Conservation (phyloP, 2,888 invertebrate species). For the Amblyteles armatorius region DNA sequence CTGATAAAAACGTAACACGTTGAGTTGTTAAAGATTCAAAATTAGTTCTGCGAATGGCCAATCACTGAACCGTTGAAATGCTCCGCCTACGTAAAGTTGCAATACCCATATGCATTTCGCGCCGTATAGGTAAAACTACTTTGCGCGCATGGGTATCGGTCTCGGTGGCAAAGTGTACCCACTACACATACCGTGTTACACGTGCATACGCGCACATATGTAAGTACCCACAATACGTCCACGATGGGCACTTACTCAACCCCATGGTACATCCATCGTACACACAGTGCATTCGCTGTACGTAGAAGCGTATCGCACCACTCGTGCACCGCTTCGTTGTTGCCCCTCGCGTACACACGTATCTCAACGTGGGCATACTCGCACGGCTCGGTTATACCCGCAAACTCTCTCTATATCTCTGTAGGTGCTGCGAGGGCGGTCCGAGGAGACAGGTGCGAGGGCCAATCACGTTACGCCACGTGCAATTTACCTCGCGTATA, state of each 20-base stretch:
- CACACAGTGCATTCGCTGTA: neutral
- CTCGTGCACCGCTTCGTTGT: conserved; percentile 46
- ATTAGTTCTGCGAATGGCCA: neutral
- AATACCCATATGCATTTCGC: neutral
- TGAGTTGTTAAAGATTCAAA: neutral
- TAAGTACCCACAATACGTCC: neutral
- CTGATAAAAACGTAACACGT: neutral
- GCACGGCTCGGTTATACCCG: conserved; percentile 52
- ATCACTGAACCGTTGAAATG: neutral
- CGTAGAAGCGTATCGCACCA: conserved; percentile 18
- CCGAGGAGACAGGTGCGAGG: conserved; percentile 81
- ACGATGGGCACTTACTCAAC: neutral
- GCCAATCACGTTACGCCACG: conserved; percentile 81
- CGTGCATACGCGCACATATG: neutral
- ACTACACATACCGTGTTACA: neutral
- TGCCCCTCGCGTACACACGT: conserved; percentile 69
- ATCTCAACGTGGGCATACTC: conserved; percentile 20
- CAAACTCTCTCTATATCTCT: conserved; percentile 68
- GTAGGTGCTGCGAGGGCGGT: conserved; percentile 78
- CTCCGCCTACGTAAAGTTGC: neutral
- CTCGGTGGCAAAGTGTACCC: neutral
- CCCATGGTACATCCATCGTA: neutral
- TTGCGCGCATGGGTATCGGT: neutral
- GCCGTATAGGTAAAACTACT: neutral
- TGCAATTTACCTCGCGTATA: conserved; percentile 77